Evolutionary conservation across 2,888 invertebrate genomes (phyloP), one percentile per base, ranked within the genome.

Genomic region (Spodoptera exigua): DNA sequence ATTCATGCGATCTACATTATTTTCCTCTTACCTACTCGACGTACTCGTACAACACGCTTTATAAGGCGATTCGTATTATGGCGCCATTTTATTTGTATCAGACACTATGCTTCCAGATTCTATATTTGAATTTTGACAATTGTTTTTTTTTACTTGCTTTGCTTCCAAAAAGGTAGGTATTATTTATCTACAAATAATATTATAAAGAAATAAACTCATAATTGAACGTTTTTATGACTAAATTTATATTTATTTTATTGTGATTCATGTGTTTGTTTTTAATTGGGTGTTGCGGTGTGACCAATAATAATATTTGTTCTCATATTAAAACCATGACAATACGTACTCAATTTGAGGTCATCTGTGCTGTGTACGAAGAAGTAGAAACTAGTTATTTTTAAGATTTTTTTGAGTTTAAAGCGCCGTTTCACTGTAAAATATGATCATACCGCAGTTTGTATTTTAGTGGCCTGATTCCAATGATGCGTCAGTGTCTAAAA

Each of bases 1-100:
- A 76, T 79, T 84, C 84, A 84, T 81, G 81, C 79, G 77, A 67
- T 67, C 67, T 62, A 67, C 70, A 76, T 80, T 78, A 75, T 82
- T 81, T 83, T 78, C 78, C 81, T 82, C 74, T 74, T 74, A 66
- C 61, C 53, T 64, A 67, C 40, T 49, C 40, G 53, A 57, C 70
- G 53, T 56, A 55, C 60, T 37, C 70, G 53, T 54, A 55, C 60
- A 37, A 53, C 48, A n/a, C 27, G 18, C 70, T 43, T 14, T 61
- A 44, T 52, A 68, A 3, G 68, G 75, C 32, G 34, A 47, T 60
- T 58, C 63, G 41, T 27, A 68, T 68, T 54, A 36, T 37, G 44
- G 35, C 16, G 48, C 37, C 56, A 61, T 61, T 55, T 27, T 39
- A 35, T 61, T 61, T 59, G n/a, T 34, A 51, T 47, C 48, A 35